Base-by-base conservation (phyloP, 2,888 invertebrate species). In the Chrysomela aeneicollis region DNA sequence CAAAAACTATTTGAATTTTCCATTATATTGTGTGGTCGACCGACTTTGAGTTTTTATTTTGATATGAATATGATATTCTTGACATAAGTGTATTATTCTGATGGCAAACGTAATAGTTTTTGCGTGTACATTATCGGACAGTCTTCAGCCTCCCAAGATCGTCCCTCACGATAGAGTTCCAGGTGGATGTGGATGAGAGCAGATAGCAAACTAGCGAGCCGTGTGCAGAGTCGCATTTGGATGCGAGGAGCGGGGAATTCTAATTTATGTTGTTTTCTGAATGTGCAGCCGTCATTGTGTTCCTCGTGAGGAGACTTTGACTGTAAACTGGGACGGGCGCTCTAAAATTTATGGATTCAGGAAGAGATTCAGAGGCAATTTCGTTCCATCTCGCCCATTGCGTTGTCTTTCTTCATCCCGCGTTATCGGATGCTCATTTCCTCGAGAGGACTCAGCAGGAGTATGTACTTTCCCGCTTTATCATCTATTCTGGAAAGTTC, bases 261-360 rank as follows among this genome's bases (percentile, higher is more conserved):
- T 70, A 67, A 70, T 70, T 70, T 67, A 70, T 70, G 64, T 62
- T 66, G 64, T 70, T 66, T 64, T 61, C 65, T 47, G 58, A 65
- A 66, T 57, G 66, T 61, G 52, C 65, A 59, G 62, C 37, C 61
- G 67, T 64, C 66, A 61, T 66, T 62, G 61, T 54, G 64, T 64
- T 61, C 62, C 65, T 68, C 50, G 54, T 46, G 54, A 50, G 58
- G 51, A 63, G 58, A 63, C 62, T 57, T 59, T 52, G 61, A 59
- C 57, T 37, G 61, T 60, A 52, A 49, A 61, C 32, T 30, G 57
- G 58, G 63, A 64, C 54, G 52, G 59, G 58, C 19, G 58, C 62
- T 30, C 60, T 49, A 50, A 59, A 64, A 69, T 66, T 66, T 66
- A 69, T 66, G 53, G 30, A 47, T 12, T 42, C 17, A 42, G 55